Base-by-base conservation (phyloP, 2,797 vertebrate genomes). In the Tinamus major region DNA sequence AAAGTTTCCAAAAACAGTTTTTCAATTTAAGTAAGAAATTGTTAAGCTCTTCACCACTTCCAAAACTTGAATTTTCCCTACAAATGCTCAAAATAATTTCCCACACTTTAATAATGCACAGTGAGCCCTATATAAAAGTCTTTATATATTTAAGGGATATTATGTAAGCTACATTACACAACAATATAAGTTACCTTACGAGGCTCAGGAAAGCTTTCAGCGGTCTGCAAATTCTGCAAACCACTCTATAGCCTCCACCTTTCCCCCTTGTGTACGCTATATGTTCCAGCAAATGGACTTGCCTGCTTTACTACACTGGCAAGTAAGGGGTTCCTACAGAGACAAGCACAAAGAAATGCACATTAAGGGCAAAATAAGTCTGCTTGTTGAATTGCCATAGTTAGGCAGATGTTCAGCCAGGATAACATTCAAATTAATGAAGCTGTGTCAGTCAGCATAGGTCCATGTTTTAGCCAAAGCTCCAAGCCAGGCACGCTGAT, bases 1-100 rank as follows among this genome's bases (percentile, higher is more conserved):
- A 67, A 89, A 79, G n/a, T n/a, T 87, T 87, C 56, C 42, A 91
- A 58, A 90, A 75, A 46, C 3, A 59, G 21, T 46, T 59, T 85
- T 39, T 61, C 21, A 62, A 46, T 14, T 65, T 10, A 77, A 56
- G 26, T 41, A 75, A 3, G 33, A 49, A 29, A 63, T 2, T 4
- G 72, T 71, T 51, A 87, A 83, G 29, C n/a, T 65, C 13, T 31
- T 87, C 48, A 78, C 13, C 44, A 20, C 51, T 63, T 76, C 55
- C 59, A 62, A 79, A 94, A 87, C 44, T 61, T 4, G 0, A 41
- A 9, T 88, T 35, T 76, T 58, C 27, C 41, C 39, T 65, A 67
- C 1, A 84, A 42, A 59, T 29, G n/a, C 31, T 86, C 61, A 70
- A 24, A 63, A 74, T 10, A 72, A 11, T 81, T 55, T 84, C 76